Evolutionary conservation across 2,888 invertebrate genomes (phyloP), one percentile per base, ranked within the genome.

Genomic region (Elmis aenea): DNA sequence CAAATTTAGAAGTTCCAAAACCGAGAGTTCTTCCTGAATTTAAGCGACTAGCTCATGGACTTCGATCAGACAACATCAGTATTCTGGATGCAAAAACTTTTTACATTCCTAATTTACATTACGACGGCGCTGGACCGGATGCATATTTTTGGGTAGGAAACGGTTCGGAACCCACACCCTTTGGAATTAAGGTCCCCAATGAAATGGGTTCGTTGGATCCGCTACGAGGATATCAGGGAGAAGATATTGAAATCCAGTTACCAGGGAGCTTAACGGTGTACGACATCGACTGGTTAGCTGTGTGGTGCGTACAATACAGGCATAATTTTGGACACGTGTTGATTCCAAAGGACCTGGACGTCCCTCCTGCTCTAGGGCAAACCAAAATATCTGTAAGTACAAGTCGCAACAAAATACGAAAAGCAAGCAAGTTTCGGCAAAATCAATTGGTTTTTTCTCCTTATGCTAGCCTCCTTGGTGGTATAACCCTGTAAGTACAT

Each of bases 141-240:
- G 91, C 92, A 1, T 92, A 89, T 67, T 93, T 93, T 68, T 91
- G 89, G 87, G 91, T 91, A n/a, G 92, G 93, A 9, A 90, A 83
- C 54, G 92, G 91, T 3, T 71, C 80, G 0, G 85, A 87, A 50
- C 90, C 91, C 0, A 81, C 77, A 54, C 73, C 83, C 10, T 81
- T 83, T 66, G 92, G 92, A 14, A 81, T 82, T 51, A 92, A 91
- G 74, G 82, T 91, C 1, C 90, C 92, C 29, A 92, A 92, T 65
- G 92, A 93, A 68, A 77, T 86, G 68, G 87, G 88, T 35, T 89
- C 90, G 20, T 64, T 85, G 31, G 78, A 85, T 41, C 86, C 87
- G 1, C 72, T 93, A 21, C 76, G 85, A 4, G 86, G 86, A 3
- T 93, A 93, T 68, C 85, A 88, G 58, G 92, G 92, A 3, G 89